Evolutionary conservation across 2,113 vertebrate genomes (phyloP).

Genomic region (Eidolon helvum): DNA sequence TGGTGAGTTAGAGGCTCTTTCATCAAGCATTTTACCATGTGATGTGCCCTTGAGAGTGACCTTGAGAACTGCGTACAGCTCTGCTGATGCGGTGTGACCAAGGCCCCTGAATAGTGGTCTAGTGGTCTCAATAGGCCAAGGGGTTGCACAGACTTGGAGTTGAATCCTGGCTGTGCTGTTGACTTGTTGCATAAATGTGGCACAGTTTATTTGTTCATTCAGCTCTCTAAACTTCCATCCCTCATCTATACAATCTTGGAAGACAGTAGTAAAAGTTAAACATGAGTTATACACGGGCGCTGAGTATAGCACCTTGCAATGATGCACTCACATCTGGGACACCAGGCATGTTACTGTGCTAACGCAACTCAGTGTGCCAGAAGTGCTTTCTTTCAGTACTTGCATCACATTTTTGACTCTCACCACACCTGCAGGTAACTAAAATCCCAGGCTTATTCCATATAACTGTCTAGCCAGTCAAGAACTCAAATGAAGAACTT

Average conservation of each 20-base stretch:
- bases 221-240: neutral
- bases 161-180: neutral
- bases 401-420: neutral
- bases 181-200: neutral
- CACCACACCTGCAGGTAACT: neutral
- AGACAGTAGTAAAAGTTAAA: neutral
- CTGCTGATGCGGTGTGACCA: neutral
- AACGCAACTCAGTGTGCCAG: neutral
- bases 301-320: neutral
- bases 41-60: neutral
- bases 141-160: neutral
- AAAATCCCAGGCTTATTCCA: neutral
- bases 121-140: neutral
- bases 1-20: neutral
- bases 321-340: fast-evolving
- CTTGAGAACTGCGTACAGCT: neutral
- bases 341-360: neutral
- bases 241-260: neutral
- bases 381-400: neutral
- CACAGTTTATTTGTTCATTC: neutral
- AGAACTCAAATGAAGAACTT: neutral
- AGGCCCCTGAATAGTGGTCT: neutral
- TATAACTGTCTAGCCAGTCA: neutral
- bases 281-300: fast-evolving
- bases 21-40: neutral